Conservation (phyloP, 2,113 vertebrate species). For the Haemorhous mexicanus region DNA sequence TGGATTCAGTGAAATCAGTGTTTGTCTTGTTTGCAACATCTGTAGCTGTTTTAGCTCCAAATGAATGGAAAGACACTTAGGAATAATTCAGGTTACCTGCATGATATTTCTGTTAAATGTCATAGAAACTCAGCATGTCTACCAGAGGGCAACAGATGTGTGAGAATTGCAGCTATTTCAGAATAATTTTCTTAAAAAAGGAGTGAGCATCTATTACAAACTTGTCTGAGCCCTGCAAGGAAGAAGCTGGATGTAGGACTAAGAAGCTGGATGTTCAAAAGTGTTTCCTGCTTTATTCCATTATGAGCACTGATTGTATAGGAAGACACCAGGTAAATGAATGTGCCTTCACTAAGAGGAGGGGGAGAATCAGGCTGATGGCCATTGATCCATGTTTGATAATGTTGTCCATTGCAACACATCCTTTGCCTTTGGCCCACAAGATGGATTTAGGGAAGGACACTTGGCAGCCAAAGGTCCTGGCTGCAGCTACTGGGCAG, state of each 20-base stretch:
- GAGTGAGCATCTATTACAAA: neutral
- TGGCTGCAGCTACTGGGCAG: neutral
- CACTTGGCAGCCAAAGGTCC: neutral
- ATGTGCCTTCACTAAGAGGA: neutral
- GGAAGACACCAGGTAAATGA: neutral
- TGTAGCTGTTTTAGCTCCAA: neutral
- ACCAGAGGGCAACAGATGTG: neutral
- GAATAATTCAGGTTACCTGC: neutral
- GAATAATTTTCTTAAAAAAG: neutral
- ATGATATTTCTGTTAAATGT: neutral
- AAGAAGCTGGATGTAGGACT: neutral
- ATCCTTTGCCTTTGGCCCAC: neutral
- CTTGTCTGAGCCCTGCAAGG: neutral
- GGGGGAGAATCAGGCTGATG: fast-evolving
- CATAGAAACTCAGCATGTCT: neutral
- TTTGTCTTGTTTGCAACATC: neutral
- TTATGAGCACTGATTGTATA: neutral
- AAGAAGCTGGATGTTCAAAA: neutral
- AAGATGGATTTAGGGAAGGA: neutral
- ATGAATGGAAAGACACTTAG: neutral
- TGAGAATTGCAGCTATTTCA: neutral
- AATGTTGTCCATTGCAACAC: neutral
- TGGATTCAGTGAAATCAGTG: neutral
- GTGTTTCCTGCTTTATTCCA: neutral
- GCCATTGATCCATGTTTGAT: neutral